Conservation (phyloP, 2,113 vertebrate genomes). For the Dromiciops gliroides region DNA sequence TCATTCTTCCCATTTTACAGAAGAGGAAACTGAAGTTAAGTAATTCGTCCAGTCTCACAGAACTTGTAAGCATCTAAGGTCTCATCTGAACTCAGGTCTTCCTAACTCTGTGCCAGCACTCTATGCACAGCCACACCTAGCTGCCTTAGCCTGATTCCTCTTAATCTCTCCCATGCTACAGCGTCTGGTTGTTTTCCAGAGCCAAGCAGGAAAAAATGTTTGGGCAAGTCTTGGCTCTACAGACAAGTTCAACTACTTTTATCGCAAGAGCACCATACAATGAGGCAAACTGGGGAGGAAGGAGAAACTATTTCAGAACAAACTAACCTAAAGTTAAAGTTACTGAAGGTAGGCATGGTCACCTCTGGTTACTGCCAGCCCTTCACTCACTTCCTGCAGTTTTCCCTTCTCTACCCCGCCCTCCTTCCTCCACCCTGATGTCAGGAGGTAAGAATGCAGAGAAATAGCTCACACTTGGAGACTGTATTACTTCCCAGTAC, state of each 20-base stretch:
- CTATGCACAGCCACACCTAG: background rate
- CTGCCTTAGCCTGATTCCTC: background rate
- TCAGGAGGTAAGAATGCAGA: background rate
- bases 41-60: background rate
- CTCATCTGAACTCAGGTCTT: too few species aligned
- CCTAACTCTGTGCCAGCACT: too few species aligned
- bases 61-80: too few species aligned
- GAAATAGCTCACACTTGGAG: conserved; percentile 9
- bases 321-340: background rate
- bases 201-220: background rate
- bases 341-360: background rate
- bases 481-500: background rate
- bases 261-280: background rate
- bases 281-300: background rate
- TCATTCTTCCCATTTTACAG: background rate
- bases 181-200: conserved; percentile 20
- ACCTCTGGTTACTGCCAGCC: background rate
- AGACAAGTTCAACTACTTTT: conserved; percentile 2
- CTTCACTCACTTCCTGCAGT: background rate
- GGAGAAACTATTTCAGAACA: background rate
- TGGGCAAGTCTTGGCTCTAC: background rate
- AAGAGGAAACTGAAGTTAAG: background rate
- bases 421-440: background rate
- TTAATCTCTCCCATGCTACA: background rate
- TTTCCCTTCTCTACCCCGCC: background rate